Evolutionary conservation across 2,113 vertebrate species (phyloP).

Genomic region (Nasalis larvatus): DNA sequence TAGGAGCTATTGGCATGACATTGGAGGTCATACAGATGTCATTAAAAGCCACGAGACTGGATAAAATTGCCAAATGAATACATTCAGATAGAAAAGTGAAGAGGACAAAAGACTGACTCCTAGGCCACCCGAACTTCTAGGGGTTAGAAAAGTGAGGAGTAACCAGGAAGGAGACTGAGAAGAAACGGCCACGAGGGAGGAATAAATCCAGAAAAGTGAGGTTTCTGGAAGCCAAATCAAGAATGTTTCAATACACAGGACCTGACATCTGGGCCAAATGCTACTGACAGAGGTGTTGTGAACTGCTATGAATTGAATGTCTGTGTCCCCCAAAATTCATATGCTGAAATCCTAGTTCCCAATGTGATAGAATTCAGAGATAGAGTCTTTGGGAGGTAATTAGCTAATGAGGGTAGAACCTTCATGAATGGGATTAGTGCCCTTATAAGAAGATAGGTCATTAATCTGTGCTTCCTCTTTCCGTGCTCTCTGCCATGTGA

Average conservation of each 20-base stretch:
- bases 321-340: not conserved
- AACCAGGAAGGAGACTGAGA: not conserved
- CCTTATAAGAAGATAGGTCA: not conserved
- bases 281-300: not conserved
- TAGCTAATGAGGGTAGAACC: not conserved
- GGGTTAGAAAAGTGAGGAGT: not conserved
- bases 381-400: not conserved
- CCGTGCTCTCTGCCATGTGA: not conserved
- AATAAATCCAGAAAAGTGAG: not conserved
- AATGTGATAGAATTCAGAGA: not conserved
- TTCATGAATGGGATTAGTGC: not conserved
- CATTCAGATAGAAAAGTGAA: not conserved
- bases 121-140: not conserved
- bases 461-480: not conserved
- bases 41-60: not conserved
- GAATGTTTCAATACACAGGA: not conserved
- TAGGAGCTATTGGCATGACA: not conserved
- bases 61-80: not conserved
- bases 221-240: conserved; percentile 7
- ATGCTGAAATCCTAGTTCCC: not conserved
- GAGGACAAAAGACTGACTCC: not conserved
- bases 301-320: not conserved
- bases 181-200: not conserved
- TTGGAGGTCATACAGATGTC: not conserved
- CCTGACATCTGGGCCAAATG: not conserved